Base-by-base conservation (phyloP, 64 coral and sea anemone species). In the Actinia tenebrosa region DNA sequence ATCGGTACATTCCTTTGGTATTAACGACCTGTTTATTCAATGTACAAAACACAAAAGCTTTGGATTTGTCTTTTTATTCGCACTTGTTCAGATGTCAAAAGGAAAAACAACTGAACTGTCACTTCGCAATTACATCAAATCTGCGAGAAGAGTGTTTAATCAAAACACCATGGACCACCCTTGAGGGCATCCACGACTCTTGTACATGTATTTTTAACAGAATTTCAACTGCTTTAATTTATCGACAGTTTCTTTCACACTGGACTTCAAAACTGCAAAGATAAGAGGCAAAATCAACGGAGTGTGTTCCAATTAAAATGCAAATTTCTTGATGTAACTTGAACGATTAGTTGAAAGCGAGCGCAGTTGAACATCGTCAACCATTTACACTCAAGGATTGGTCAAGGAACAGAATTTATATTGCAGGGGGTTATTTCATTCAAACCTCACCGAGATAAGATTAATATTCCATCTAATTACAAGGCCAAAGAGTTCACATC, bases 31-130 rank as follows among this genome's bases (percentile, higher is more conserved):
- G 27, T 75, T 75, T 75, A 42, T 75, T 75, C 22, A 75, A 30
- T 75, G 69, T 75, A 75, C 69, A 75, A 75, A 72, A 61, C 37
- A 75, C 69, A 75, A 43, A 75, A 75, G 69, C 69, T 42, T 42
- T 75, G 69, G 25, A 75, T 75, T 75, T 75, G 69, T 43, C 69
- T 75, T 72, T 3, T 72, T 72, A 72, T 72, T 23, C 10, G 0
- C 25, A 7, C 17, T 72, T 72, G 25, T 72, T 72, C 69, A 72
- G 8, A 72, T 72, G 69, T 72, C 69, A 72, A 72, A 72, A 72
- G n/a, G 10, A 75, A 75, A 75, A 75, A 75, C 69, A 75, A 75
- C 8, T 14, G 20, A 75, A 16, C 27, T 75, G 69, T 30, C 69
- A 75, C n/a, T 30, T 72, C 7, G n/a, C 69, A 75, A 75, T 75